Evolutionary conservation across 2,113 vertebrate genomes (phyloP), one percentile per base, ranked within the genome.

Genomic region (Colaptes auratus): DNA sequence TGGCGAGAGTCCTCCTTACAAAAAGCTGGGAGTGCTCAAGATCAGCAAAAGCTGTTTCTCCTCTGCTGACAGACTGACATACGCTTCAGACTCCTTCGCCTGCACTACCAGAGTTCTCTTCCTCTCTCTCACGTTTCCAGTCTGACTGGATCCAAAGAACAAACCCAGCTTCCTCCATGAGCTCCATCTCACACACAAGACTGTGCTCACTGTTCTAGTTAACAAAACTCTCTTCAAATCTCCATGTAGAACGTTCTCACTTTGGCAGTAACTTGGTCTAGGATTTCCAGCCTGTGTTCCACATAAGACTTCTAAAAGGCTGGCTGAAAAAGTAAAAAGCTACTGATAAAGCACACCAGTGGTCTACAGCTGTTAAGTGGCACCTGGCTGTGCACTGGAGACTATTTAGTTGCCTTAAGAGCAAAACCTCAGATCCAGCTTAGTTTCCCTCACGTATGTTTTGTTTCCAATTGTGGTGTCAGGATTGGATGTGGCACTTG

Each of bases 361-460:
- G 36, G 33, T 48, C 64, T 46, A 56, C 0, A 8, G 27, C 44
- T 63, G 23, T 25, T 53, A 72, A 72, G 20, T 8, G 9, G 46
- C 25, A 85, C 17, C 55, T 83, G 28, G 61, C 50, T 11, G 10
- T 8, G 19, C 50, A 73, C 30, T 36, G 12, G 7, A 82, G 19
- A 76, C 17, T 69, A 15, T 59, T 71, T 24, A 50, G 42, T 13
- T 67, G 44, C 31, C 53, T 52, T 7, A 81, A 50, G 53, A 85
- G 67, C 30, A 84, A 82, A 59, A 84, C 28, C 36, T 56, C 61
- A 78, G 19, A 81, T 52, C 15, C 66, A 82, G 28, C 39, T 93
- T 39, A 58, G 30, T 15, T n/a, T 69, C 27, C 36, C 31, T 5
- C 9, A 46, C 3, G 0, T 12, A 86, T 48, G 6, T 2, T 0